Evolutionary conservation across 2,888 invertebrate genomes (phyloP).

Genomic region (Diarsia brunnea): DNA sequence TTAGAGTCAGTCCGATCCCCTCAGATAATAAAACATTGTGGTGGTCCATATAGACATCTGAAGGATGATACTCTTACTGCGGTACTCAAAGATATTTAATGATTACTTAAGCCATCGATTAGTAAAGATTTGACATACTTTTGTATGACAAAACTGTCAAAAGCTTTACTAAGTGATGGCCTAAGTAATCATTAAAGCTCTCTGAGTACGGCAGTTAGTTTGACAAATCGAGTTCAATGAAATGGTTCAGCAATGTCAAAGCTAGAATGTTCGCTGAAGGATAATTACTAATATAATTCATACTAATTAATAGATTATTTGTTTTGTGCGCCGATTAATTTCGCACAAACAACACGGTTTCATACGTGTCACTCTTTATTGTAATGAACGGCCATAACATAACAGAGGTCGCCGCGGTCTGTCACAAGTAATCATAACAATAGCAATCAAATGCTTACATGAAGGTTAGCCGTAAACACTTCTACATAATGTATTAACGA

Average conservation of each 20-base stretch:
- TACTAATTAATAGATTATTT: constrained; percentile 14
- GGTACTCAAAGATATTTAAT: no score
- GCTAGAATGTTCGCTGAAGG: constrained; percentile 19
- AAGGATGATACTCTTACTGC: no score
- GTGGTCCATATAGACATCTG: background rate
- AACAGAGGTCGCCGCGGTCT: constrained; percentile 52
- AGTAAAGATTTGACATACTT: no score
- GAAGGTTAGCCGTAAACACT: constrained; percentile 50
- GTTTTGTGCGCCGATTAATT: constrained; percentile 32
- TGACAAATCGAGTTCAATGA: no score
- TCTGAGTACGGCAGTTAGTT: no score
- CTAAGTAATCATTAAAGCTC: no score
- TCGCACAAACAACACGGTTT: constrained; percentile 38
- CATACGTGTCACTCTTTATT: constrained; percentile 53
- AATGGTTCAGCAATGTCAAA: constrained; percentile 1
- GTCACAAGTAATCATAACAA: constrained; percentile 60
- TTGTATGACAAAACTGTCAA: no score
- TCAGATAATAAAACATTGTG: background rate
- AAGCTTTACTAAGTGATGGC: no score
- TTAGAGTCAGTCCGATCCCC: no score
- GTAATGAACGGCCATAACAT: constrained; percentile 51
- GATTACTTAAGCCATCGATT: no score
- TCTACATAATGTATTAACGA: constrained; percentile 27
- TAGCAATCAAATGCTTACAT: constrained; percentile 55
- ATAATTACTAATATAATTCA: constrained; percentile 14